Evolutionary conservation across 2,797 vertebrate genomes (phyloP), one percentile per base, ranked within the genome.

Genomic region (Bovichtus variegatus): DNA sequence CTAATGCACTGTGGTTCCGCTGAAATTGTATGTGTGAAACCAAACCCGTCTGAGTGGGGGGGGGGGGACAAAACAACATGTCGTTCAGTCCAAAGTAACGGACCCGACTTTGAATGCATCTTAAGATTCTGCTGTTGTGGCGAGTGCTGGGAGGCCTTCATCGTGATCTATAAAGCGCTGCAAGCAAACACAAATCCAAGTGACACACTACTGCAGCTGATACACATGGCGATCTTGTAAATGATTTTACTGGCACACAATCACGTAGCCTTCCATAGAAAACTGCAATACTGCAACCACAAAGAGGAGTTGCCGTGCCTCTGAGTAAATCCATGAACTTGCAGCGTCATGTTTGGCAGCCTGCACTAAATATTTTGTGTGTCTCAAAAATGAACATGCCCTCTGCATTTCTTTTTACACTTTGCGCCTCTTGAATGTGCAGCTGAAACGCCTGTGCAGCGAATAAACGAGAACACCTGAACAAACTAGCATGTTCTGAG

Each of bases 261-360:
- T 36, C 23, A 58, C 3, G 10, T 34, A 23, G 10, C 27, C 29
- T 59, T 43, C 19, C 62, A 64, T 67, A 29, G 44, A 57, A 40
- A 38, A 34, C 25, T n/a, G n/a, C n/a, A n/a, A 9, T 10, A 38
- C 25, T 9, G 9, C 18, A 9, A 60, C 34, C 19, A 51, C 19
- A 23, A 25, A 71, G 27, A 47, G 15, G 10, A 46, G 27, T 46
- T 47, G 43, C 16, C 1, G 9, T 61, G 49, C 23, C 64, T 57
- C 5, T 78, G 59, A 80, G 81, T 77, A 66, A 66, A 76, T 27
- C 27, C 2, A 21, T 46, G 8, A 74, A 51, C 27, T 64, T 23
- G 13, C 2, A 16, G 54, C 8, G 57, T 47, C 25, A 31, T 43
- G 23, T 34, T 44, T 55, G 38, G 46, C 61, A 53, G 44, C 46